A percentile compares a stretch with the other conserved stretches of the same genome.
phyloP scores from a whole-genome alignment of 2,797 vertebrate species.

The Sebastes iracundus region DNA sequence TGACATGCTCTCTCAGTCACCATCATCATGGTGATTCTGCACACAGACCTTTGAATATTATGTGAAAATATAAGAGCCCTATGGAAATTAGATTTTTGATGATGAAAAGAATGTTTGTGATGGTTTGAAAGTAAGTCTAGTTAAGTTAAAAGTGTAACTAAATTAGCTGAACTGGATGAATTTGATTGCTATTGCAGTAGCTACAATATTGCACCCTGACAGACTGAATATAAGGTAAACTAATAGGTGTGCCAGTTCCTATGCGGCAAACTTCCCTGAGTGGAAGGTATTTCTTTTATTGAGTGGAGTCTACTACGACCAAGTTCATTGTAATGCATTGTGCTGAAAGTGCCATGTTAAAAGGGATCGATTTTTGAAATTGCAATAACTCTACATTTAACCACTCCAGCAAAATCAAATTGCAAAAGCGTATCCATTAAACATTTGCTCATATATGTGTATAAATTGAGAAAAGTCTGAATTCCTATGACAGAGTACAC shows the following conservation, averaged over 20 bases:
- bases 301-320: conserved; percentile 4
- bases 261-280: not conserved
- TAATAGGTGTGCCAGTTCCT: not conserved
- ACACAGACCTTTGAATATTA: not conserved
- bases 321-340: conserved; percentile 33
- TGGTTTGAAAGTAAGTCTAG: not conserved
- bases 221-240: not conserved
- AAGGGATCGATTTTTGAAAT: conserved; percentile 44
- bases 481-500: not conserved
- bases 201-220: not conserved
- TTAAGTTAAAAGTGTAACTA: not conserved
- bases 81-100: not conserved
- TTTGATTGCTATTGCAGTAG: not conserved
- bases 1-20: not conserved
- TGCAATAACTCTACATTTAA: conserved; percentile 47
- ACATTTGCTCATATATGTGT: conserved; percentile 19
- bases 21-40: not conserved
- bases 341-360: conserved; percentile 28
- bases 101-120: not conserved
- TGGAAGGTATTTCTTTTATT: not conserved
- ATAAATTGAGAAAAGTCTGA: conserved; percentile 2
- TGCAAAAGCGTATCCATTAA: conserved; percentile 23
- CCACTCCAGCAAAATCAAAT: conserved; percentile 26
- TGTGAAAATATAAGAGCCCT: not conserved
- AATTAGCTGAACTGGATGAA: not conserved